phyloP scores from a whole-genome alignment of 2,113 vertebrate genomes.

The Alces alces region DNA sequence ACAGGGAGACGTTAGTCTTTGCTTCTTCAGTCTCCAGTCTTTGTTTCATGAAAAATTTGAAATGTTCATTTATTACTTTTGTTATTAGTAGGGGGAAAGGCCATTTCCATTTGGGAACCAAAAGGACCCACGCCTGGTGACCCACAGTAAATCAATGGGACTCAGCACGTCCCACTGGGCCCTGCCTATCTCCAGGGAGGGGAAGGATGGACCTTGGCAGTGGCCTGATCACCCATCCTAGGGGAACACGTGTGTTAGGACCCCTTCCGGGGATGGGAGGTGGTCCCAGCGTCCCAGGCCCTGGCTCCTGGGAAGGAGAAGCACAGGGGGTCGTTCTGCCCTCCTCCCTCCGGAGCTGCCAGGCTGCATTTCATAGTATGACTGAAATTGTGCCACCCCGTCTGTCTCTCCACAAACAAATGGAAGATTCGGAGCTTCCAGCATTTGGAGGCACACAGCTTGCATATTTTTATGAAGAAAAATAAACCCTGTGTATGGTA shows the following conservation, averaged over 20 bases:
- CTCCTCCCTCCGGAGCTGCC: constrained; percentile 5
- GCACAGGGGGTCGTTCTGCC: neutral
- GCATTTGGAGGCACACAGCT: constrained; percentile 65
- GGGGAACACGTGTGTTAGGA: rapidly evolving
- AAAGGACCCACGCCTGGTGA: neutral
- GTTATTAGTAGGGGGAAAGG: neutral
- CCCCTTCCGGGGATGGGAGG: neutral
- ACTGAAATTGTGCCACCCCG: constrained; percentile 58
- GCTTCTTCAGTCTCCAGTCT: neutral
- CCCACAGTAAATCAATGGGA: neutral
- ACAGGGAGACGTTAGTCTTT: neutral
- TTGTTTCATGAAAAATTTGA: neutral
- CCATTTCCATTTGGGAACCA: neutral
- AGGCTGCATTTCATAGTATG: constrained; percentile 39
- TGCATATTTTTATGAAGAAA: constrained; percentile 61
- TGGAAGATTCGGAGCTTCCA: constrained; percentile 43
- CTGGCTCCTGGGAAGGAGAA: neutral
- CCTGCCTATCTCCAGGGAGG: neutral
- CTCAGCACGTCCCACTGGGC: neutral
- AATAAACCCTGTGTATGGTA: constrained; percentile 65
- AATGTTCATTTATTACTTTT: neutral
- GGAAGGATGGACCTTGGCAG: neutral
- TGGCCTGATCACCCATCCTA: rapidly evolving
- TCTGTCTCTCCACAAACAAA: constrained; percentile 64
- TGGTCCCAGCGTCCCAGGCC: neutral